phyloP scores from a whole-genome alignment of 2,113 vertebrate genomes.

The Perognathus longimembris region DNA sequence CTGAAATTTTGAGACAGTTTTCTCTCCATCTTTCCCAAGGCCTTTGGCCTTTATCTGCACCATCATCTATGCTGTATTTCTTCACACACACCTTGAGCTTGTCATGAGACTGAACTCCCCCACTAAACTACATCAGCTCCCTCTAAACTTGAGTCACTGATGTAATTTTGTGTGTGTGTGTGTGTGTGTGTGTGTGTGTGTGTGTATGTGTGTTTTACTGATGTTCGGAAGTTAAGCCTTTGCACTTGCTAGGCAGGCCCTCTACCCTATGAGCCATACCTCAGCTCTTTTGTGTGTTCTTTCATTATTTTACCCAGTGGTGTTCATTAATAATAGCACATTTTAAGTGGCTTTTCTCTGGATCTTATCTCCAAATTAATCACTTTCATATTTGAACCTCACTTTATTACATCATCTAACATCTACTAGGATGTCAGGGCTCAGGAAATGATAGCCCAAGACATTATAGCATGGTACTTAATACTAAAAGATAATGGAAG shows the following conservation, averaged over 20 bases:
- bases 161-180: too few species aligned
- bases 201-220: too few species aligned
- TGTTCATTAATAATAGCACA: slow-evolving; percentile 27
- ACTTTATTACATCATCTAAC: slow-evolving; percentile 40
- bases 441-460: neutral
- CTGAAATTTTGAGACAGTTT: neutral
- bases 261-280: too few species aligned
- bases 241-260: too few species aligned
- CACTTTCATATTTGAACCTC: slow-evolving; percentile 45
- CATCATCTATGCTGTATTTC: neutral
- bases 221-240: too few species aligned
- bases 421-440: neutral
- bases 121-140: neutral
- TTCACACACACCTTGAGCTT: neutral
- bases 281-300: neutral
- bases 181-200: too few species aligned
- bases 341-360: slow-evolving; percentile 49
- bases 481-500: neutral
- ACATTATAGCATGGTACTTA: neutral
- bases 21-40: neutral
- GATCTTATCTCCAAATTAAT: slow-evolving; percentile 25
- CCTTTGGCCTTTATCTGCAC: neutral
- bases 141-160: slow-evolving; percentile 26
- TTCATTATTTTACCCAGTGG: slow-evolving; percentile 47
- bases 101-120: too few species aligned